phyloP scores from a whole-genome alignment of 2,113 vertebrate species.

The Cephalopterus ornatus region DNA sequence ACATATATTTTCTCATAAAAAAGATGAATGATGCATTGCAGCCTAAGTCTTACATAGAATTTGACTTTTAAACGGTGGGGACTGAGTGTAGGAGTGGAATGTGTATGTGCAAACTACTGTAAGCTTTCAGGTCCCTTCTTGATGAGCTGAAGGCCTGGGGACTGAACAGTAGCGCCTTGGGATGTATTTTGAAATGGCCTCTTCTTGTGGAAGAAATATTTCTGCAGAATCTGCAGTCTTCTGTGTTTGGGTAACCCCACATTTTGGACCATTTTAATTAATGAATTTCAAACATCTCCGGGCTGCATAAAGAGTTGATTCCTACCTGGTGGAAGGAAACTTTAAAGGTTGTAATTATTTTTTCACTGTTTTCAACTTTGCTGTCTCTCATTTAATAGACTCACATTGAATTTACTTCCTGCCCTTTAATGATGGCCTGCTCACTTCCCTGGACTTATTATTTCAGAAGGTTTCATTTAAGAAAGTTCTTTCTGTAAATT shows the following conservation, averaged over 20 bases:
- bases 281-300: background rate
- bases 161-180: background rate
- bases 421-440: background rate
- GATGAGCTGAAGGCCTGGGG: background rate
- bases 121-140: background rate
- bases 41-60: background rate
- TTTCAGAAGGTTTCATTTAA: constrained; percentile 63
- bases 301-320: background rate
- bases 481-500: constrained; percentile 60
- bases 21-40: background rate
- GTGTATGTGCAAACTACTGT: background rate
- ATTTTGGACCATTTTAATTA: background rate
- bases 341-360: background rate
- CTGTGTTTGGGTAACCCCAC: background rate
- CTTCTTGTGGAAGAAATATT: background rate
- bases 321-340: background rate
- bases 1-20: background rate
- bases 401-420: constrained; percentile 6
- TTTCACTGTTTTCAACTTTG: background rate
- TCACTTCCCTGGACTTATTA: constrained; percentile 50
- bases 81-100: background rate
- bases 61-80: background rate
- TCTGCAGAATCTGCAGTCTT: background rate
- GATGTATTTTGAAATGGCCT: background rate
- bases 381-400: background rate